Conservation (phyloP, 2,797 vertebrate genomes). For the Acipenser oxyrinchus region DNA sequence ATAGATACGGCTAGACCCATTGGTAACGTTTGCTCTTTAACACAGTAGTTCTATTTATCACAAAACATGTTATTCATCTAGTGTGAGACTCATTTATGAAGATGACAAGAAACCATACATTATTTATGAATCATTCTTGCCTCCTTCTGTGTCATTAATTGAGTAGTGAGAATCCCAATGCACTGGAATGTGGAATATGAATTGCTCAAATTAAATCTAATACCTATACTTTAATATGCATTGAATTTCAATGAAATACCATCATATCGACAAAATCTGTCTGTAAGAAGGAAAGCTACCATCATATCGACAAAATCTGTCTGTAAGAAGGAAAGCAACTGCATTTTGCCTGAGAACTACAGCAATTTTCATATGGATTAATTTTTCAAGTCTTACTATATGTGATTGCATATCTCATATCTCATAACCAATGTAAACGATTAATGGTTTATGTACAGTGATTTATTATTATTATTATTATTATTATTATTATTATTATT, state of each 20-base stretch:
- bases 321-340: too few species aligned
- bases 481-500: too few species aligned
- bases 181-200: not conserved
- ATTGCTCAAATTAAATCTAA: not conserved
- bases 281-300: too few species aligned
- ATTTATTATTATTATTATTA: too few species aligned
- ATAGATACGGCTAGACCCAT: not conserved
- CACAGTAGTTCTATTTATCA: not conserved
- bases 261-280: too few species aligned
- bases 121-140: not conserved
- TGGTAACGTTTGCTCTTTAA: not conserved
- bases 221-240: not conserved
- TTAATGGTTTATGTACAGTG: too few species aligned
- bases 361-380: too few species aligned
- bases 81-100: conserved; percentile 13
- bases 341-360: too few species aligned
- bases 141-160: not conserved
- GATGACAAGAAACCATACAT: conserved; percentile 12
- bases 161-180: not conserved
- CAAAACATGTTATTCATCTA: conserved; percentile 8
- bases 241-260: not conserved
- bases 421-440: too few species aligned
- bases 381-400: too few species aligned
- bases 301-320: too few species aligned
- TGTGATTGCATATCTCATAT: too few species aligned